These are phyloP conservation scores for Columba guinea DNA, from an alignment of 2,797 vertebrate genomes.

Conservation along the genomic window DNA sequence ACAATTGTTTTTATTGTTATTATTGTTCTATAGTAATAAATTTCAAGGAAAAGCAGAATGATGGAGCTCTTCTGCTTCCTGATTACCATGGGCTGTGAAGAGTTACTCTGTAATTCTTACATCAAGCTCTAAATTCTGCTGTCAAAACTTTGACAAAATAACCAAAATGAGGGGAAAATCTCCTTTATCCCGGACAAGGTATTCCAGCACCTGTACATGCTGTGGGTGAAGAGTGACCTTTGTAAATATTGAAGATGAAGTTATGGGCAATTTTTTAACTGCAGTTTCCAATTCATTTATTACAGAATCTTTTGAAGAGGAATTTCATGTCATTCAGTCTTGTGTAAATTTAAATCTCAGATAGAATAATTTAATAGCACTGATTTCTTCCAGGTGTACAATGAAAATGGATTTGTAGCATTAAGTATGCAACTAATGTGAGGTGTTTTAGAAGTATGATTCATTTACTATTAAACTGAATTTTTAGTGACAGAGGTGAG, in stretches of 20 bases:
- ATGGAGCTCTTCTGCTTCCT: not conserved
- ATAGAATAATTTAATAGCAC: constrained; percentile 25
- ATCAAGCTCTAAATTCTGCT: not conserved
- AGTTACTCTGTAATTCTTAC: not conserved
- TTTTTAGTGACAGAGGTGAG: not conserved
- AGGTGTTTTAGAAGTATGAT: not conserved
- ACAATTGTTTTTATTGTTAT: not conserved
- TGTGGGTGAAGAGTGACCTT: not conserved
- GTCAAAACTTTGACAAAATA: not conserved
- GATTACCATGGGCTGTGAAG: not conserved
- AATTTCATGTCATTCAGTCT: constrained; percentile 24
- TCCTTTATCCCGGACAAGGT: not conserved
- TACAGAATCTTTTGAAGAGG: not conserved
- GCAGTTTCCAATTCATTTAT: not conserved
- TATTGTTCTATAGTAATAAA: not conserved
- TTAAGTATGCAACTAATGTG: constrained; percentile 3
- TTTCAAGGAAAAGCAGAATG: not conserved
- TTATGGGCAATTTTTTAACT: not conserved
- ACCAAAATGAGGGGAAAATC: not conserved
- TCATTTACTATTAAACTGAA: not conserved
- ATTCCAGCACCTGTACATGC: not conserved
- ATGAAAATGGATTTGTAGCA: not conserved
- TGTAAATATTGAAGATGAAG: not conserved
- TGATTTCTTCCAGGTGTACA: not conserved
- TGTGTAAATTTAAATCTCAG: not conserved